A percentile compares a stretch with the other conserved stretches of the same genome.
These are phyloP conservation scores for Pandion haliaetus DNA, from an alignment of 2,113 vertebrate species.

Conservation along the genomic window DNA sequence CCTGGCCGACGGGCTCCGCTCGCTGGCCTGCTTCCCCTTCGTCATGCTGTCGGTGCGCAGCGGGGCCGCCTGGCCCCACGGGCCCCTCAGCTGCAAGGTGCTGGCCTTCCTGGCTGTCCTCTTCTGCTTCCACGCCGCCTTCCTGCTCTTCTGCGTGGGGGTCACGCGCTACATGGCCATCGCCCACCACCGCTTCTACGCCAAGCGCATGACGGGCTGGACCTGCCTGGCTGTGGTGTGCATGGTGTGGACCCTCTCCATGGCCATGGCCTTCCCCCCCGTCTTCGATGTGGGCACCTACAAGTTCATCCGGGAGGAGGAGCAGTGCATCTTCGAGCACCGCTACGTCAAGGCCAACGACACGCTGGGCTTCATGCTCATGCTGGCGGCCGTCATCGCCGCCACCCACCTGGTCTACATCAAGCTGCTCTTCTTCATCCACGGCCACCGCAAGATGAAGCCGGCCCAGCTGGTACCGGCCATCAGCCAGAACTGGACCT, in stretches of 20 bases:
- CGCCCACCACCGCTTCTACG: constrained; percentile 94
- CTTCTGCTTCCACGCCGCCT: constrained; percentile 95
- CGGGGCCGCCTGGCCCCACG: constrained; percentile 85
- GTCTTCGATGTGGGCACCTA: constrained; percentile 93
- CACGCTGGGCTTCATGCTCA: constrained; percentile 93
- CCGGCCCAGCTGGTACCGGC: constrained; percentile 93
- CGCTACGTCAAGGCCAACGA: constrained; percentile 92
- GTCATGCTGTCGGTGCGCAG: constrained; percentile 89
- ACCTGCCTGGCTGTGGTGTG: constrained; percentile 91
- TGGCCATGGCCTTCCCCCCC: constrained; percentile 93
- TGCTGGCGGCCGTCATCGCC: constrained; percentile 88
- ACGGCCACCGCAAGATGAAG: constrained; percentile 96
- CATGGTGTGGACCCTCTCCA: constrained; percentile 93
- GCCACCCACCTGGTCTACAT: constrained; percentile 92
- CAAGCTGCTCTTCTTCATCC: constrained; percentile 95
- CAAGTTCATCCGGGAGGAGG: constrained; percentile 90
- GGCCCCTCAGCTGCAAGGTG: constrained; percentile 88
- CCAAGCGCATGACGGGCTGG: constrained; percentile 92
- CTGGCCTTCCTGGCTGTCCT: constrained; percentile 92
- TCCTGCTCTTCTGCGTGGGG: constrained; percentile 93
- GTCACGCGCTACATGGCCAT: constrained; percentile 97
- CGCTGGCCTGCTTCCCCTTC: constrained; percentile 92
- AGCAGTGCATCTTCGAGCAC: constrained; percentile 95
- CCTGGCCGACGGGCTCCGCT: constrained; percentile 88
- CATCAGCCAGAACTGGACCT: constrained; percentile 98